phyloP scores from a whole-genome alignment of 2,797 vertebrate species.

The Dryobates pubescens region DNA sequence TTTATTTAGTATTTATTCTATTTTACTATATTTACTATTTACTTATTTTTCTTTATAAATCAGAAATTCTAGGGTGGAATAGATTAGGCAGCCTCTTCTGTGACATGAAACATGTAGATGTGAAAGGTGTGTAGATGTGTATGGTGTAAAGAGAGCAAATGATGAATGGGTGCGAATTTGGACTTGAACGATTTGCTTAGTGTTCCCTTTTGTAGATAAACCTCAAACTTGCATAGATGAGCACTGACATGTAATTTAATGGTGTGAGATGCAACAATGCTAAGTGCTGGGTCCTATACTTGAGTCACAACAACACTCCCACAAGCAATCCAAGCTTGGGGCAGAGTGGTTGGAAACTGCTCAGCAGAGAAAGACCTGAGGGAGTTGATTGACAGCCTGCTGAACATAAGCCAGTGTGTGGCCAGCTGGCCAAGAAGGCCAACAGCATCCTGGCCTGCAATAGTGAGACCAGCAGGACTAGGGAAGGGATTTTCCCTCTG shows the following conservation, averaged over 20 bases:
- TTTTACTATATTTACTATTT: neutral
- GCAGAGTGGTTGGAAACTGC: no score
- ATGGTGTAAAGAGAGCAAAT: neutral
- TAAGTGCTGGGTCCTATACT: no score
- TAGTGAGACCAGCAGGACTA: no score
- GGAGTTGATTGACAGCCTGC: no score
- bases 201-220: neutral
- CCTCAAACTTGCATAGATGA: neutral
- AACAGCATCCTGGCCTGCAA: no score
- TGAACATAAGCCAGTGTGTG: no score
- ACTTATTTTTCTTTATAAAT: neutral
- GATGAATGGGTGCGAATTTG: neutral
- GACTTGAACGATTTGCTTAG: neutral
- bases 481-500: no score
- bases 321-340: no score
- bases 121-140: neutral
- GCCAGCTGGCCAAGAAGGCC: no score
- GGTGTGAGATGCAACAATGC: no score
- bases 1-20: neutral
- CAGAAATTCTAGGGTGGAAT: neutral
- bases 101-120: neutral
- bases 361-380: no score
- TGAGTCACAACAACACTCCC: no score
- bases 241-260: neutral
- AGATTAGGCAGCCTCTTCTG: neutral